These are phyloP conservation scores for Pangasius djambal DNA, from an alignment of 2,797 vertebrate species.

Conservation along the genomic window DNA sequence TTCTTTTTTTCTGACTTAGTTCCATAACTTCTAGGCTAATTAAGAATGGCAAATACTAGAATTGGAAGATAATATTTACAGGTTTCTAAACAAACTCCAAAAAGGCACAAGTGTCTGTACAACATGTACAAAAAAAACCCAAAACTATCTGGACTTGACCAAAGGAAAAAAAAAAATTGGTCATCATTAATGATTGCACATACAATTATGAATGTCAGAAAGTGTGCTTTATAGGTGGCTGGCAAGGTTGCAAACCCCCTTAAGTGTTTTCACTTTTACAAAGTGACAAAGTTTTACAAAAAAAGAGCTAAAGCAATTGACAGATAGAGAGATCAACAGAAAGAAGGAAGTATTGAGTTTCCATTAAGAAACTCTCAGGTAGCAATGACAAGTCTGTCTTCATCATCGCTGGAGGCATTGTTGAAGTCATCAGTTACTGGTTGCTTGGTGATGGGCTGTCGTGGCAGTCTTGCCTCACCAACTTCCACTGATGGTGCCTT, in stretches of 20 bases:
- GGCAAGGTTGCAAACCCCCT: conserved; percentile 80
- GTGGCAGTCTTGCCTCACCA: conserved; percentile 54
- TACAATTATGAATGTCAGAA: conserved; percentile 91
- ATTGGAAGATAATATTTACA: conserved; percentile 93
- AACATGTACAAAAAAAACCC: conserved; percentile 94
- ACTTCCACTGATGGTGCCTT: conserved; percentile 54
- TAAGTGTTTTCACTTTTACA: conserved; percentile 86
- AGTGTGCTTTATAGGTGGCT: conserved; percentile 95
- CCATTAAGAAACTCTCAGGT: conserved; percentile 76
- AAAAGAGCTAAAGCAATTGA: conserved; percentile 60
- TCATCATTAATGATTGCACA: conserved; percentile 93
- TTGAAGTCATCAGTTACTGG: conserved; percentile 81
- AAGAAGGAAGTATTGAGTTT: conserved; percentile 46
- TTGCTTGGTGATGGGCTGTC: conserved; percentile 67
- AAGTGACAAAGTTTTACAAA: conserved; percentile 80
- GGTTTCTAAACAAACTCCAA: conserved; percentile 92
- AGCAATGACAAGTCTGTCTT: conserved; percentile 96
- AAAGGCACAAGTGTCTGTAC: conserved; percentile 99
- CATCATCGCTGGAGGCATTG: conserved; percentile 92
- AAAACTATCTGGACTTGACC: conserved; percentile 83
- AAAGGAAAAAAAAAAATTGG: conserved; percentile 81
- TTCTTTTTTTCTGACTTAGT: conserved; percentile 59
- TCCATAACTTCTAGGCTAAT: conserved; percentile 69
- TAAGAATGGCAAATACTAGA: conserved; percentile 91
- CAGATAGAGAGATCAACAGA: conserved; percentile 34